Percentiles rank a stretch among this genome's conserved stretches.
phyloP scores from a whole-genome alignment of 2,797 vertebrate genomes.

The Pteropus rufus region DNA sequence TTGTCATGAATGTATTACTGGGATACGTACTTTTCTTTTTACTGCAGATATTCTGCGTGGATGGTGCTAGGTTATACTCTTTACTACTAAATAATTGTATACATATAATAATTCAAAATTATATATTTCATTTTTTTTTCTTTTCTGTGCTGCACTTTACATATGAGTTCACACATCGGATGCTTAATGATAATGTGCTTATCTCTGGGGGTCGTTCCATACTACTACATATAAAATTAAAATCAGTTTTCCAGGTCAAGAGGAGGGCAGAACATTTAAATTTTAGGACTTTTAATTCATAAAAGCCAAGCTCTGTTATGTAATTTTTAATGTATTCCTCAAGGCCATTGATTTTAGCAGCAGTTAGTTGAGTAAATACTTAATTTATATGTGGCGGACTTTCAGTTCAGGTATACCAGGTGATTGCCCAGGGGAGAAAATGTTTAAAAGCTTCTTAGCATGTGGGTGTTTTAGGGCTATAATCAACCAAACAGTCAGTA shows the following conservation, averaged over 20 bases:
- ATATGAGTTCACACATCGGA: neutral
- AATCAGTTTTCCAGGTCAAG: constrained; percentile 65
- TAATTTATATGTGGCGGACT: constrained; percentile 66
- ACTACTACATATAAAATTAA: constrained; percentile 58
- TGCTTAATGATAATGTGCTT: neutral
- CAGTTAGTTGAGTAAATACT: constrained; percentile 71
- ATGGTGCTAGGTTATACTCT: neutral
- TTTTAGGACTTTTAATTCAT: constrained; percentile 65
- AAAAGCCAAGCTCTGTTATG: constrained; percentile 50
- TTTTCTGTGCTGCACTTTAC: neutral
- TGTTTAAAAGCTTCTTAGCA: constrained; percentile 69
- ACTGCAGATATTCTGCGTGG: neutral
- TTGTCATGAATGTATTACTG: neutral
- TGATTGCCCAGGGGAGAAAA: constrained; percentile 67
- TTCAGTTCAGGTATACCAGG: constrained; percentile 62
- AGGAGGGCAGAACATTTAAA: constrained; percentile 57
- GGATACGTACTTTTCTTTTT: neutral
- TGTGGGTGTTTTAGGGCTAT: constrained; percentile 63
- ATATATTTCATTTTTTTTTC: constrained; percentile 16
- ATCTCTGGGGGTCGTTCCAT: constrained; percentile 47
- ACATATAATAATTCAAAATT: neutral
- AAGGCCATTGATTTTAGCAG: constrained; percentile 62
- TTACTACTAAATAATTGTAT: neutral
- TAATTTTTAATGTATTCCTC: constrained; percentile 65
- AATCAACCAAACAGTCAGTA: constrained; percentile 68